A percentile compares a stretch with the other conserved stretches of the same genome.
phyloP scores from a whole-genome alignment of 2,113 vertebrate genomes.

The Sinocyclocheilus maitianheensis region DNA sequence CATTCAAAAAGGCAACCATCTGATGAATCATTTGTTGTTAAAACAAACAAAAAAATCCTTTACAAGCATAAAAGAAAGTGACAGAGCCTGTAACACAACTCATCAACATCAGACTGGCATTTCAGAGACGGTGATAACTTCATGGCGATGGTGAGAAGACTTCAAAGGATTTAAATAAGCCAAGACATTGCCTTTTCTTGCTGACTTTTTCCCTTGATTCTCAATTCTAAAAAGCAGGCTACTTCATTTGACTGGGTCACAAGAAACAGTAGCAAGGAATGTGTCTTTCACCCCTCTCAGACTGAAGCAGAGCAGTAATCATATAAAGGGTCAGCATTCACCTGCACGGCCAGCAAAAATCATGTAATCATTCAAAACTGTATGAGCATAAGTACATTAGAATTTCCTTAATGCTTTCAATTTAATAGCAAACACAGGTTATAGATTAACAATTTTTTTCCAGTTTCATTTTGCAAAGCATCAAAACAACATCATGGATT shows the following conservation, averaged over 20 bases:
- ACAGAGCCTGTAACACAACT: background rate
- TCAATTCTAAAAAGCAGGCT: background rate
- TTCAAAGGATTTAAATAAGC: background rate
- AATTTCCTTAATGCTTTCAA: slow-evolving; percentile 28
- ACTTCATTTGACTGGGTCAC: background rate
- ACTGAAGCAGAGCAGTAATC: background rate
- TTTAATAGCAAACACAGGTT: slow-evolving; percentile 6
- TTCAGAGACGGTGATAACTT: background rate
- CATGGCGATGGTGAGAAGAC: background rate
- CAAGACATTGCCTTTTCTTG: background rate
- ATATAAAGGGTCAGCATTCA: background rate
- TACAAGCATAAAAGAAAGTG: too few relatives aligned
- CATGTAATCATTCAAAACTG: background rate
- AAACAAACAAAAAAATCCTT: background rate
- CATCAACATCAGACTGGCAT: background rate
- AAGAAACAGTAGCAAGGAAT: background rate
- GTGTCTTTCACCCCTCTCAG: background rate
- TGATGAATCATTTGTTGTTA: background rate
- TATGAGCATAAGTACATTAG: background rate
- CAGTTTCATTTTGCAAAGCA: background rate
- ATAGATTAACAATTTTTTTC: background rate
- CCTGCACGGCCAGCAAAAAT: background rate
- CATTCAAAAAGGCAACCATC: background rate
- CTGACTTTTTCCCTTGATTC: background rate
- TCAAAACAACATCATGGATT: slow-evolving; percentile 30